Evolutionary conservation across 2,113 vertebrate species (phyloP).

Genomic region (Dasypus novemcinctus): DNA sequence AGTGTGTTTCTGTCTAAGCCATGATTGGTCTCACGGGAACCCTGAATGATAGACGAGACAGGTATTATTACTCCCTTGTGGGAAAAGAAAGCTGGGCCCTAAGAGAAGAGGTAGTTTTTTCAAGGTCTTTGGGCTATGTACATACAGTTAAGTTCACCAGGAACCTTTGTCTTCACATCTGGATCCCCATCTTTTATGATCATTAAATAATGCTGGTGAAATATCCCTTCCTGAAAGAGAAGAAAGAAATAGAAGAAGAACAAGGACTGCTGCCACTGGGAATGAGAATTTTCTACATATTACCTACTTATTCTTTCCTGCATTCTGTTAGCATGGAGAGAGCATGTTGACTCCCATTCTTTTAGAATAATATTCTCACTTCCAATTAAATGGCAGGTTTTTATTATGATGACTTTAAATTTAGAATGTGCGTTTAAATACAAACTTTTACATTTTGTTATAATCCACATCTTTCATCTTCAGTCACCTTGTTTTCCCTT

Average conservation of each 20-base stretch:
- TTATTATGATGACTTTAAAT: not conserved
- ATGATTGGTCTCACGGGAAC: not conserved
- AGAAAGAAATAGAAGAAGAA: not conserved
- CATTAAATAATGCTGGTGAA: not conserved
- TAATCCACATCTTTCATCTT: not conserved
- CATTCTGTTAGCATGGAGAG: not conserved
- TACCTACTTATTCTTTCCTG: not conserved
- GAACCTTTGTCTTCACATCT: not conserved
- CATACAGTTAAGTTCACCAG: not conserved
- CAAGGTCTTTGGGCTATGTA: not conserved
- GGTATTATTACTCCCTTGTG: not conserved
- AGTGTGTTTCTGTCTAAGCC: not conserved
- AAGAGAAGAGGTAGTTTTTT: not conserved
- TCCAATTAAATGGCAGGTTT: not conserved
- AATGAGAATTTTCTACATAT: not conserved
- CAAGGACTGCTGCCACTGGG: not conserved
- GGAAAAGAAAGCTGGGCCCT: not conserved
- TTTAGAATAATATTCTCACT: constrained; percentile 1
- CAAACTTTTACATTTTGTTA: not conserved
- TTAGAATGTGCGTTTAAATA: not conserved
- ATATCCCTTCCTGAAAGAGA: not conserved
- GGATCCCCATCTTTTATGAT: not conserved
- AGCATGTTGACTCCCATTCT: not conserved
- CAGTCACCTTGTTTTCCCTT: not conserved
- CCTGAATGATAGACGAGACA: not conserved